Percentiles rank a stretch among this genome's conserved stretches.
phyloP scores from a whole-genome alignment of 2,888 invertebrate genomes.

The Antheraea yamamai region DNA sequence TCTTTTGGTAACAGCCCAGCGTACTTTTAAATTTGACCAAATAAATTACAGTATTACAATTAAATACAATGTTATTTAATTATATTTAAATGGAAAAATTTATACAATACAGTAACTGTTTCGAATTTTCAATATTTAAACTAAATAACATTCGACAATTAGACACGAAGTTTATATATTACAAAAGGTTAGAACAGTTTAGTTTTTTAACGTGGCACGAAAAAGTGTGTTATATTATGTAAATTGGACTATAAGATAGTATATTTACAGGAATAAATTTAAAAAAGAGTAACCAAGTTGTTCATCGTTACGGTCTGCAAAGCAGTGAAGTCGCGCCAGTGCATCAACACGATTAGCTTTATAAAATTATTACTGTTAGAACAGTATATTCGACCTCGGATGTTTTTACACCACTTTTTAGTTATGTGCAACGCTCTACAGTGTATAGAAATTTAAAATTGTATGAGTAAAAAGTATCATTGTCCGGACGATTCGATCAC shows the following conservation, averaged over 20 bases:
- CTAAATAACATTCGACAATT: no score
- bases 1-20: not conserved
- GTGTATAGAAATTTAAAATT: not conserved
- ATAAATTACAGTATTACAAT: not conserved
- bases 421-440: not conserved
- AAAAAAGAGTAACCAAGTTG: constrained; percentile 1
- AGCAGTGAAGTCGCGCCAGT: constrained; percentile 4
- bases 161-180: no score
- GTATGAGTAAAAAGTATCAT: not conserved
- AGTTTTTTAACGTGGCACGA: not conserved
- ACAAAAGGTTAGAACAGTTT: not conserved
- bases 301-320: constrained; percentile 7
- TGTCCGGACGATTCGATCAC: not conserved
- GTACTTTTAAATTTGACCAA: no score
- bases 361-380: not conserved
- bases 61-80: no score
- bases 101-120: no score
- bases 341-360: not conserved
- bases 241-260: not conserved
- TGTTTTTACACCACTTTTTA: constrained; percentile 3
- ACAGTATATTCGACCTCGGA: not conserved
- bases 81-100: no score
- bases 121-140: no score
- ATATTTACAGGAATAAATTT: constrained; percentile 8
- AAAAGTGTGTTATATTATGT: not conserved